Base-by-base conservation (phyloP, 1,140 invertebrate genomes). In the Popillia japonica region DNA sequence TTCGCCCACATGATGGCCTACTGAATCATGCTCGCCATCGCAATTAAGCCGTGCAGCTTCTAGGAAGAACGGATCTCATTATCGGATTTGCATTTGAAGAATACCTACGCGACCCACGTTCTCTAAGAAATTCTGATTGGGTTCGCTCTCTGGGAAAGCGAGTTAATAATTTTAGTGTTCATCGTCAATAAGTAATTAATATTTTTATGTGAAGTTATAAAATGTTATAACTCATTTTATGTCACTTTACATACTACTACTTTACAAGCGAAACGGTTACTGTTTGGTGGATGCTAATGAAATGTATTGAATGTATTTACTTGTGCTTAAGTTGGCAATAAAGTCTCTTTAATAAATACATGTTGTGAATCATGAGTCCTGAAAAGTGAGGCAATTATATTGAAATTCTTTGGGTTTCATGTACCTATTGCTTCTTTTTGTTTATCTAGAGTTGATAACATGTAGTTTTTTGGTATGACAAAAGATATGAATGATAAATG, bases 31-130 rank as follows among this genome's bases (percentile, higher is more conserved):
- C 48, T 55, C 48, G 48, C 48, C 48, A n/a, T 48, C 14, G 48
- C 14, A 55, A 55, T 55, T 55, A 55, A 55, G 17, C 17, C 48
- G 48, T 17, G 48, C 17, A n/a, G 48, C 48, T 55, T 55, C 48
- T n/a, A 55, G 48, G 48, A 55, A 55, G 48, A 55, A 55, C 48
- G 48, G 48, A 55, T 55, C 48, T 55, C 48, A 55, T 55, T 55
- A 2, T 17, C 48, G 48, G 48, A 55, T 55, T 55, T 55, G 48
- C 48, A 55, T 55, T 55, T 55, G 14, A 55, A 55, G 48, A 55
- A 55, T 55, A 55, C 48, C 10, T 55, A 17, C 11, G 14, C n/a
- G n/a, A n/a, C 48, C 48, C 17, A 55, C 48, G 48, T n/a, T 14
- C 17, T 55, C 48, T n/a, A 14, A 17, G 48, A n/a, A 55, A 17